Conservation (phyloP, 2,888 invertebrate genomes). For the Argynnis bischoffii region DNA sequence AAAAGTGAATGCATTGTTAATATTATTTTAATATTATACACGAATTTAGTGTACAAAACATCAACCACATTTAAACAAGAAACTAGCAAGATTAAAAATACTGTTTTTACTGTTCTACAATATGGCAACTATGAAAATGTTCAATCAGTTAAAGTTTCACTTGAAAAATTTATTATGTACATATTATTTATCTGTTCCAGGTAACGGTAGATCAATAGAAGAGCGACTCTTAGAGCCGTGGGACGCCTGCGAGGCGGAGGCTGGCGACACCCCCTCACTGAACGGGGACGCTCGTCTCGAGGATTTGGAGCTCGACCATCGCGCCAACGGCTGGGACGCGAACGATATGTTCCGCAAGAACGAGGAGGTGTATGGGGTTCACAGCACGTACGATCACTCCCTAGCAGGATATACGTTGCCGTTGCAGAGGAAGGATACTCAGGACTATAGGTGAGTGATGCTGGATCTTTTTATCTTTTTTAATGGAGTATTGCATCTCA, state of each 20-base stretch:
- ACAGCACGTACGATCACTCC: slow-evolving; percentile 95
- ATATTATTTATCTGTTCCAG: slow-evolving; percentile 43
- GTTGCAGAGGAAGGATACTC: slow-evolving; percentile 91
- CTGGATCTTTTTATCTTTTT: no score
- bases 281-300: slow-evolving; percentile 84
- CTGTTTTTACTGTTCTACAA: no score
- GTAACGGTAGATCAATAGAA: slow-evolving; percentile 74
- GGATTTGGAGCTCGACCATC: slow-evolving; percentile 87
- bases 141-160: no score
- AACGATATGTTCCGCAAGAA: slow-evolving; percentile 98
- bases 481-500: no score
- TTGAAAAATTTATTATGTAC: no score
- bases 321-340: slow-evolving; percentile 97
- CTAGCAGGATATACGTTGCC: slow-evolving; percentile 95
- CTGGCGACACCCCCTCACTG: slow-evolving; percentile 73
- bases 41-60: no score
- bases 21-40: no score
- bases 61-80: no score
- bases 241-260: slow-evolving; percentile 85
- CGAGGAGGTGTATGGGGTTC: slow-evolving; percentile 94
- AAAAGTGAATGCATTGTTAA: no score
- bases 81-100: no score
- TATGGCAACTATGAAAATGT: no score
- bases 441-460: slow-evolving; percentile 86
- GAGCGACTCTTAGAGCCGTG: slow-evolving; percentile 95